Base-by-base conservation (phyloP, 1,140 invertebrate species). In the Drosophila sechellia region DNA sequence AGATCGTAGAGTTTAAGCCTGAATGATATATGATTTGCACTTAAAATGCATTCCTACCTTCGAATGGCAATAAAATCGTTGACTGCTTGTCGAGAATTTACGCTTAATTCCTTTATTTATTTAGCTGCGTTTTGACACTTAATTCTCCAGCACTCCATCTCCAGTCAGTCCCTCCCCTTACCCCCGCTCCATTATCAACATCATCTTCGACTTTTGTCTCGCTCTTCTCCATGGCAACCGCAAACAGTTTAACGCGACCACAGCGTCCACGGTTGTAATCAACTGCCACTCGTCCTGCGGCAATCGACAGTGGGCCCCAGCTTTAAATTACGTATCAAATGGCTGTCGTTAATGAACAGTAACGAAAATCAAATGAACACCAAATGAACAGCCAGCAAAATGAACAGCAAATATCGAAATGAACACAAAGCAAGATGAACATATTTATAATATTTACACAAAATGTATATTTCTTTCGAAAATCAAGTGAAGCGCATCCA, bases 101-200 rank as follows among this genome's bases (percentile, higher is more conserved):
- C 37, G 58, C 53, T 64, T 78, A 78, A 78, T 78, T 66, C 59
- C 40, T 63, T 79, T 78, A 78, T 79, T 78, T 78, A 78, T 79
- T 78, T 79, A 79, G 76, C 60, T 79, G 55, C 59, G 50, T 79
- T 78, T 78, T 78, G 68, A 79, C 68, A 78, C 76, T 78, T 78
- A 57, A 78, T 79, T 72, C 76, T 59, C 56, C 40, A 60, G 50
- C 49, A 74, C 71, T 27, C 55, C 52, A 49, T 56, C 66, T 54
- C 43, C 34, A 31, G 35, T 20, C 49, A 42, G 37, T 27, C 25
- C 15, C 4, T 15, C n/a, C n/a, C 6, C 8, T 39, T 31, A 3
- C 6, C 12, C 25, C 12, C 34, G 40, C 20, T 52, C 49, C 15
- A 34, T 55, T 42, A 64, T 53, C 53, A n/a, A 11, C 48, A 40